A percentile compares a stretch with the other conserved stretches of the same genome.
phyloP scores from a whole-genome alignment of 2,113 vertebrate species.

The Saguinus midas region DNA sequence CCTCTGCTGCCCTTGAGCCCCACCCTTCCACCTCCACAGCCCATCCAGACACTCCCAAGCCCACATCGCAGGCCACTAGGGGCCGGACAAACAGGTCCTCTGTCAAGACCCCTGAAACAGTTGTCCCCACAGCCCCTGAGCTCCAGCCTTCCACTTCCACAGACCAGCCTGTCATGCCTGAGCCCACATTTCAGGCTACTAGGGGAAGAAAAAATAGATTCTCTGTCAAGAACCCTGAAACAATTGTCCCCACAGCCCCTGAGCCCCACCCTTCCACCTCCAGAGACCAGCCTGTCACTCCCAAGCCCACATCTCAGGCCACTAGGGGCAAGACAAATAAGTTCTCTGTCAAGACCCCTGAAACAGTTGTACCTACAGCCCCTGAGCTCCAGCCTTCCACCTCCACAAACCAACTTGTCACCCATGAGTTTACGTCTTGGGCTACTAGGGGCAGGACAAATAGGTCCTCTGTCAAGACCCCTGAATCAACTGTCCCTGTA shows the following conservation, averaged over 20 bases:
- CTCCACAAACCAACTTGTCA: too few species aligned
- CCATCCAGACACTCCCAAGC: neutral
- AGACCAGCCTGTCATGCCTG: neutral
- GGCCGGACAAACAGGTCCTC: neutral
- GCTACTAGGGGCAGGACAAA: too few species aligned
- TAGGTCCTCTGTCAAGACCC: too few species aligned
- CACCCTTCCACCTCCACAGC: neutral
- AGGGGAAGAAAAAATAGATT: neutral
- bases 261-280: too few species aligned
- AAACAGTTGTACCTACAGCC: accelerated
- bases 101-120: neutral
- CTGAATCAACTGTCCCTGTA: too few species aligned
- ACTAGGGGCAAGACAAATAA: too few species aligned
- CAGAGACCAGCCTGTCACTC: too few species aligned
- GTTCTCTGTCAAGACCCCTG: too few species aligned
- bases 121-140: neutral
- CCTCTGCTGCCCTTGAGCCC: neutral
- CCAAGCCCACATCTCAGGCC: too few species aligned
- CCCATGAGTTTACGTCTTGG: too few species aligned
- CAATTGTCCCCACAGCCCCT: neutral
- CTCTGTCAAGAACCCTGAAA: neutral
- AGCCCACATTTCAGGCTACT: neutral
- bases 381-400: too few species aligned
- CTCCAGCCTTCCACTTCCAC: neutral
- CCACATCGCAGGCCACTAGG: neutral